Conservation (phyloP, 2,797 vertebrate species). For the Botia kubotai region DNA sequence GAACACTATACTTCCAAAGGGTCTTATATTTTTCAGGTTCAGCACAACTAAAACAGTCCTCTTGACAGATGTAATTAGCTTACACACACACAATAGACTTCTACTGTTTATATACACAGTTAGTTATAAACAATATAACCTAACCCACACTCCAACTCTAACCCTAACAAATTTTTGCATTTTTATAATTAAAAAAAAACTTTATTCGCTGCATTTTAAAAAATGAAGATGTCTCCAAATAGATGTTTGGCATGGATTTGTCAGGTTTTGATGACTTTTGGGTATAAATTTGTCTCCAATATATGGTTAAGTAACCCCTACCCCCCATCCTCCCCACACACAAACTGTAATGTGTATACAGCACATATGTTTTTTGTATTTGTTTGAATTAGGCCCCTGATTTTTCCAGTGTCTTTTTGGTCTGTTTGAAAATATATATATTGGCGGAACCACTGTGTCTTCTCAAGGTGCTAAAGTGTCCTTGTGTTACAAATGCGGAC, state of each 20-base stretch:
- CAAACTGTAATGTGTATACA: conserved; percentile 5
- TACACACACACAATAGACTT: neutral
- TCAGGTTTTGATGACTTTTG: too few species aligned
- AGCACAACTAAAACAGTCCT: conserved; percentile 21
- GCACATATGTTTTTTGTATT: conserved; percentile 12
- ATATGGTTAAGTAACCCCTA: too few species aligned
- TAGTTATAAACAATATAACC: too few species aligned
- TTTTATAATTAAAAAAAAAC: too few species aligned
- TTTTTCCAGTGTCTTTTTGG: conserved; percentile 16
- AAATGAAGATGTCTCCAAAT: too few species aligned
- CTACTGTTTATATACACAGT: too few species aligned
- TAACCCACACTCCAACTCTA: too few species aligned
- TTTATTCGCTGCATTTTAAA: too few species aligned
- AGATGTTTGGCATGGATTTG: too few species aligned
- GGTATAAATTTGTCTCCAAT: too few species aligned
- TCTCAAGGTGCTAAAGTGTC: neutral
- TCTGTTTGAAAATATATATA: neutral
- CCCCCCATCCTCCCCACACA: neutral
- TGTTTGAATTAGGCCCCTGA: neutral
- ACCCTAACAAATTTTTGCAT: too few species aligned
- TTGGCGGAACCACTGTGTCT: neutral
- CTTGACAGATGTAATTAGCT: neutral
- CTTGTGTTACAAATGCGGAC: too few species aligned
- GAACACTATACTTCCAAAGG: conserved; percentile 11
- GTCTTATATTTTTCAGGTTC: conserved; percentile 21